Percentiles rank a stretch among this genome's conserved stretches.
These are phyloP conservation scores for Phasianus colchicus DNA, from an alignment of 2,113 vertebrate genomes.

Conservation along the genomic window DNA sequence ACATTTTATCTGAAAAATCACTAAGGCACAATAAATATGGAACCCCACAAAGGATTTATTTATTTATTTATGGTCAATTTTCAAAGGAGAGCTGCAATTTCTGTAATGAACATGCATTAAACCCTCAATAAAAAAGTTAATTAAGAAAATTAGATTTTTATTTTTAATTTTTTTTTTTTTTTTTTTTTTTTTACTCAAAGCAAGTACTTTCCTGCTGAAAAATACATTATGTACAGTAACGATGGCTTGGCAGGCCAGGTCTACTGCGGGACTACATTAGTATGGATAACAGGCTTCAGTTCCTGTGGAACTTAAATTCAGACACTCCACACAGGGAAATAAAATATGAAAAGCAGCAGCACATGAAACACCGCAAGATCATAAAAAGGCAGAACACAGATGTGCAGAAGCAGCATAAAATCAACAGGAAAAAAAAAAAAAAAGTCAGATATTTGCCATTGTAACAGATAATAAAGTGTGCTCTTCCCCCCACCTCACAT, in stretches of 20 bases:
- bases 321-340: background rate
- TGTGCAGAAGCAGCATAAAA: constrained; percentile 14
- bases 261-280: background rate
- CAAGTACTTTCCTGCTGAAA: constrained; percentile 33
- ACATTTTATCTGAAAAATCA: constrained; percentile 54
- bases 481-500: background rate
- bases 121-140: constrained; percentile 61
- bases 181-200: background rate
- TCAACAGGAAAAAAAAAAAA: background rate
- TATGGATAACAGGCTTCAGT: background rate
- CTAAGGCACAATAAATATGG: constrained; percentile 10
- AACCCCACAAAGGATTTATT: background rate
- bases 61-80: constrained; percentile 38
- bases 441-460: background rate
- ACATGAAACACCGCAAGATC: background rate
- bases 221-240: background rate
- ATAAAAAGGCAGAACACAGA: background rate
- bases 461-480: background rate
- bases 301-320: background rate
- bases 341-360: background rate
- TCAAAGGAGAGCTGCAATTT: constrained; percentile 13
- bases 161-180: background rate
- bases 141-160: constrained; percentile 46
- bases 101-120: constrained; percentile 57
- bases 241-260: background rate